Evolutionary conservation across 2,888 invertebrate species (phyloP), one percentile per base, ranked within the genome.

Genomic region (Trachelus troglodyta): DNA sequence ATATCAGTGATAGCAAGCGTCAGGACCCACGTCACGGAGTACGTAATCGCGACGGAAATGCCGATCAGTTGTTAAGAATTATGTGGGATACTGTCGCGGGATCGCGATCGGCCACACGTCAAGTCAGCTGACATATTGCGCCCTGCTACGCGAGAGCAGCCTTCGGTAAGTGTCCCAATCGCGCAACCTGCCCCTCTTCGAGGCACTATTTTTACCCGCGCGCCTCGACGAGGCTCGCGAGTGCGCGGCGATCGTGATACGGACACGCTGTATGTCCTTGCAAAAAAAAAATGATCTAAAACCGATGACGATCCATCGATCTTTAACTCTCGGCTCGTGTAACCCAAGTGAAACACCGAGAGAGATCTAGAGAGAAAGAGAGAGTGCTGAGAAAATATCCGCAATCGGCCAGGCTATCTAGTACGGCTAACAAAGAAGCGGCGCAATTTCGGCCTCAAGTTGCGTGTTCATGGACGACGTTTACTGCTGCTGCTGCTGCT

Each of bases 91-190:
- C 87, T 88, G 89, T 85, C 84, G 87, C 87, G 87, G 85, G 86
- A 90, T 89, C 89, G 87, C 89, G 87, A 89, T 88, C 90, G 87
- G 90, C 90, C 89, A 89, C 90, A 89, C 90, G 90, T 91, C 91
- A 90, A 91, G 90, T 91, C 91, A 91, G 91, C 91, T 91, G 91
- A 91, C 91, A 91, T 91, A 91, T 91, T 91, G 91, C 90, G 90
- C 90, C 87, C 90, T 90, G 91, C 90, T 91, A 89, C 91, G 90
- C 89, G 90, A 89, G 90, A 90, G 89, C 90, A 90, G 89, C 88
- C 87, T 89, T 90, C 88, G 90, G 90, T 90, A 86, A 90, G 90
- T 90, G 87, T 89, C 83, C 85, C 85, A 86, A 86, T 79, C 80
- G 33, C 69, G 56, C 76, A 34, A 78, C 71, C 79, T 77, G 80